Conservation (phyloP, 2,888 invertebrate species). For the Eupelmus urozonus region DNA sequence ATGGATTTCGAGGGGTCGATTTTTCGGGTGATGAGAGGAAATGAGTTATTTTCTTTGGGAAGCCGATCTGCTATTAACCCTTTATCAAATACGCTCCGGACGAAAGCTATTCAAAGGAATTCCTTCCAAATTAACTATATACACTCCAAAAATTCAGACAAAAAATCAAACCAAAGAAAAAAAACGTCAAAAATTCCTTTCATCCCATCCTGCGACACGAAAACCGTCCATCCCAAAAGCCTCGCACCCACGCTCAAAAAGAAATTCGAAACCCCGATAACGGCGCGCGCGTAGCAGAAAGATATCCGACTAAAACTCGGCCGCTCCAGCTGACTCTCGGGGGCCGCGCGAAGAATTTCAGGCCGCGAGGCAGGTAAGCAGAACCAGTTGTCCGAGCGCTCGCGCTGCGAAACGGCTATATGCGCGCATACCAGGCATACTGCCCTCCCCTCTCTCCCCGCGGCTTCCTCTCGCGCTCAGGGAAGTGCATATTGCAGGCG, state of each 20-base stretch:
- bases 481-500: constrained; percentile 44
- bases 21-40: neutral
- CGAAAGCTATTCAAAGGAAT: no score
- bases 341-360: constrained; percentile 1
- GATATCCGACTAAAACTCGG: no score
- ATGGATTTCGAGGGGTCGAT: neutral
- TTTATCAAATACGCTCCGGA: no score
- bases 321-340: constrained; percentile 15
- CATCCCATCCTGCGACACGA: no score
- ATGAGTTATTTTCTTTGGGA: neutral
- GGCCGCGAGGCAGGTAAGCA: neutral
- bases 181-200: no score
- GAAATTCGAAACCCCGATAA: neutral
- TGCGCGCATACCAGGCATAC: constrained; percentile 36
- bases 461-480: neutral
- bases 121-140: no score
- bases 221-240: no score
- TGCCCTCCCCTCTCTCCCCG: neutral
- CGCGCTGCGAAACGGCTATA: neutral
- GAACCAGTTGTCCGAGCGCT: constrained; percentile 33
- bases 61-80: no score
- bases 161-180: no score
- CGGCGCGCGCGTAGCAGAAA: neutral
- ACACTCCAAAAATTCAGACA: no score
- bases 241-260: no score